Percentiles rank a stretch among this genome's conserved stretches.
phyloP scores from a whole-genome alignment of 1,140 invertebrate species.

The Halesus radiatus region DNA sequence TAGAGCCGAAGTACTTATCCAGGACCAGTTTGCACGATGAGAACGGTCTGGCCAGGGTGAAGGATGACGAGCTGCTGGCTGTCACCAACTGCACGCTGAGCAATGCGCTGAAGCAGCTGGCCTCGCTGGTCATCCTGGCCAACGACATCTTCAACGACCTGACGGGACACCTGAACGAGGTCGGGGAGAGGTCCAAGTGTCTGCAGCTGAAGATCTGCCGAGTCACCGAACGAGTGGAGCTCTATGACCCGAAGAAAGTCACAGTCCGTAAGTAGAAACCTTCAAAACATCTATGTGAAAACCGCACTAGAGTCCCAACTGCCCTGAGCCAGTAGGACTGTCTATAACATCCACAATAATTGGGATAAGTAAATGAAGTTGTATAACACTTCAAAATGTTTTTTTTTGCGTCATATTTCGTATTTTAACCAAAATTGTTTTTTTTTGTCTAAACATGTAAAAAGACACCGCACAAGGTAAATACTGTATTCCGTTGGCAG shows the following conservation, averaged over 20 bases:
- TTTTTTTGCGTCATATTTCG: too few species aligned
- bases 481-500: neutral
- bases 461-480: too few species aligned
- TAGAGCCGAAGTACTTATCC: slow-evolving; percentile 79
- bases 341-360: too few species aligned
- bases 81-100: slow-evolving; percentile 84
- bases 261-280: slow-evolving; percentile 83
- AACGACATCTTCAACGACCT: slow-evolving; percentile 84
- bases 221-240: slow-evolving; percentile 74
- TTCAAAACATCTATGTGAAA: neutral
- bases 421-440: too few species aligned
- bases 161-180: slow-evolving; percentile 76
- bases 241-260: slow-evolving; percentile 83
- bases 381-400: too few species aligned
- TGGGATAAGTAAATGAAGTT: too few species aligned
- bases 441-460: too few species aligned
- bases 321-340: too few species aligned
- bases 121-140: slow-evolving; percentile 82
- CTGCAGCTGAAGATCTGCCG: slow-evolving; percentile 75
- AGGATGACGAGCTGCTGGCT: slow-evolving; percentile 80
- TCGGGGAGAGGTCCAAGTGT: slow-evolving; percentile 75
- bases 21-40: slow-evolving; percentile 73
- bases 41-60: slow-evolving; percentile 71
- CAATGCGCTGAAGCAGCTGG: slow-evolving; percentile 82
- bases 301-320: too few species aligned